Evolutionary conservation across 1,140 invertebrate species (phyloP).

Genomic region (Vanessa atalanta): DNA sequence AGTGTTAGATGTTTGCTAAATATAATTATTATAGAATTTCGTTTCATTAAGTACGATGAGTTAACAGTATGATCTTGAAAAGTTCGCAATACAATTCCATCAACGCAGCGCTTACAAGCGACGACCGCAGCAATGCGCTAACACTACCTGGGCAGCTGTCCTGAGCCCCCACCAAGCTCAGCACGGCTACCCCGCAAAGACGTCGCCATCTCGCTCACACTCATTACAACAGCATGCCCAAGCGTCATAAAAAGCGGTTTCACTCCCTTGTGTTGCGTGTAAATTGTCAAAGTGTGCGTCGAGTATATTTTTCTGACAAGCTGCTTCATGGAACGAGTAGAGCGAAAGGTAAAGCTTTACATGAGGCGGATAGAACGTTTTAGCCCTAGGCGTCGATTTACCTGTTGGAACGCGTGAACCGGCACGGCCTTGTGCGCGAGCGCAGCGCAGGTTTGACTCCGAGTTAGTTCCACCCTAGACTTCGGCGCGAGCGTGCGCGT

Average conservation of each 20-base stretch:
- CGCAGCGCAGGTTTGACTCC: conserved; percentile 73
- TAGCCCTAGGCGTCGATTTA: conserved; percentile 57
- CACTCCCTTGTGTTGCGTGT: conserved; percentile 58
- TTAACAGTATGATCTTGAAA: conserved; percentile 54
- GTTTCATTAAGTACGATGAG: conserved; percentile 40
- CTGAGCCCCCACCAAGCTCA: conserved; percentile 65
- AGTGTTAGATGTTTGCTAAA: not conserved
- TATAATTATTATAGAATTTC: not conserved
- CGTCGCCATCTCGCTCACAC: conserved; percentile 63
- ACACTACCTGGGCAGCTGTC: conserved; percentile 77
- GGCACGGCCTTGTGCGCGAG: conserved; percentile 79
- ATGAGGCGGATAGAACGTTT: conserved; percentile 62
- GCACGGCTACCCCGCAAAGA: conserved; percentile 60
- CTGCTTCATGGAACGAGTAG: conserved; percentile 51
- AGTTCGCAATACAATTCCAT: conserved; percentile 66
- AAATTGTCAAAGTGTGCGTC: conserved; percentile 61
- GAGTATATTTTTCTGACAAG: conserved; percentile 71
- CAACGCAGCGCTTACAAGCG: conserved; percentile 72
- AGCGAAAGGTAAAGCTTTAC: conserved; percentile 50
- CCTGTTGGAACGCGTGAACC: conserved; percentile 80
- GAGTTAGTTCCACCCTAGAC: conserved; percentile 76
- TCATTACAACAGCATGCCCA: conserved; percentile 60
- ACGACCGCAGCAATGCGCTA: conserved; percentile 65
- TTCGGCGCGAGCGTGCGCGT: conserved; percentile 66
- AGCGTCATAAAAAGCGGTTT: conserved; percentile 78